Conservation (phyloP, 2,888 invertebrate species). For the Oligia strigilis region DNA sequence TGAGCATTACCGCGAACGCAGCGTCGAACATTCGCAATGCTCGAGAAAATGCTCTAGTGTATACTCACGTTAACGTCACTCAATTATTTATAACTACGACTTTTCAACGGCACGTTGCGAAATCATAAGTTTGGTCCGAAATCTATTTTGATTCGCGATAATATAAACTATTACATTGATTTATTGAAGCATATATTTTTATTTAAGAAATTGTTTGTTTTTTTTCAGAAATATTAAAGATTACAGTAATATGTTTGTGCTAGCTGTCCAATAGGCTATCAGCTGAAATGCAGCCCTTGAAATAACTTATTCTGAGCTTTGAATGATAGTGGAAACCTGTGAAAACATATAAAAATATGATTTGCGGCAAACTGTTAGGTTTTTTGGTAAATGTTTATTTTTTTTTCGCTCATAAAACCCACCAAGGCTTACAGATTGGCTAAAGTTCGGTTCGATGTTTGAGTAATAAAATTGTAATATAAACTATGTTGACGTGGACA, state of each 20-base stretch:
- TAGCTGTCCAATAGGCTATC: conserved; percentile 39
- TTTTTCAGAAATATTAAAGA: conserved; percentile 49
- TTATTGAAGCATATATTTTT: conserved; percentile 46
- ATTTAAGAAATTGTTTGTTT: conserved; percentile 49
- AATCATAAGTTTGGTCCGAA: conserved; percentile 33
- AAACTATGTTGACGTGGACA: conserved; percentile 49
- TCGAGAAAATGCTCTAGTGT: no score
- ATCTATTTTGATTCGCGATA: conserved; percentile 51
- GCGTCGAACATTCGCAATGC: no score
- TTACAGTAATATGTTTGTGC: conserved; percentile 49
- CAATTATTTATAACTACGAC: conserved; percentile 42
- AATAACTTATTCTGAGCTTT: conserved; percentile 37
- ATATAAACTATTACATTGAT: conserved; percentile 57
- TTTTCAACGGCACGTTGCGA: conserved; percentile 35
- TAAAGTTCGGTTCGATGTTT: conserved; percentile 52
- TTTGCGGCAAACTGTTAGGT: conserved; percentile 49
- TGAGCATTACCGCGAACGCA: no score
- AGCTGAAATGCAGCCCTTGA: conserved; percentile 59
- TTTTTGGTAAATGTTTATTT: conserved; percentile 52
- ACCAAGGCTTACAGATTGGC: conserved; percentile 36
- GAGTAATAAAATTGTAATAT: conserved; percentile 56
- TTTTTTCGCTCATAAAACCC: conserved; percentile 55
- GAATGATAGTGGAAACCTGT: conserved; percentile 57
- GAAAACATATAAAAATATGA: conserved; percentile 62
- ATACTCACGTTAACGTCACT: background rate